Base-by-base conservation (phyloP, 2,797 vertebrate species). In the Sternarchorhynchus goeldii region DNA sequence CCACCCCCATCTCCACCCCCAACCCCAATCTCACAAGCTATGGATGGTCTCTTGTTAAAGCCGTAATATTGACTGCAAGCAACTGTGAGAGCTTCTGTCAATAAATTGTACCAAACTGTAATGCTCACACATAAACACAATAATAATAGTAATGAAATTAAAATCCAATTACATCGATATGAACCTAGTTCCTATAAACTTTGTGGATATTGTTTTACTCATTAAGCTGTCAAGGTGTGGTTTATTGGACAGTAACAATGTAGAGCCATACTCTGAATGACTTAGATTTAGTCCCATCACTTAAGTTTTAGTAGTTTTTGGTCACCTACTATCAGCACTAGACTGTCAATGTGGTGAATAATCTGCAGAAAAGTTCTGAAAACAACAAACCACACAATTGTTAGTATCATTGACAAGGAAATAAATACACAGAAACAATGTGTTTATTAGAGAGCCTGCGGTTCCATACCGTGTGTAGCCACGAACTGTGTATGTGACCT, bases 91-190 rank as follows among this genome's bases (percentile, higher is more conserved):
- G 78, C 64, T 20, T 55, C 80, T 72, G 82, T 85, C 83, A 81
- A 85, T 86, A 85, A 81, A 84, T 62, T 73, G 58, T 56, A 73
- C 68, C 77, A 78, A 77, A 80, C 75, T 82, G 77, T 81, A 85
- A 84, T 66, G 75, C 80, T 80, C 58, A 64, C 82, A 73, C 77
- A 83, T 83, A 75, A 85, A 85, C 78, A 55, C 76, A 85, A 84
- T 77, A 81, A 84, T 81, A 85, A 82, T 82, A 85, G 85, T 83
- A 84, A 83, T 76, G 59, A 81, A 87, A 87, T 85, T 79, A 87
- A 85, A 85, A 68, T 82, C 75, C 76, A 85, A 87, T 86, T 86
- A 85, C 81, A 85, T 84, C 70, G 84, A 84, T 84, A 82, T 77
- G 70, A 25, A 79, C 80, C 84, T 53, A 56, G 55, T 84, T 85